These are phyloP conservation scores for Strigamia transsilvanica DNA, from an alignment of 2,888 invertebrate genomes.

Conservation along the genomic window DNA sequence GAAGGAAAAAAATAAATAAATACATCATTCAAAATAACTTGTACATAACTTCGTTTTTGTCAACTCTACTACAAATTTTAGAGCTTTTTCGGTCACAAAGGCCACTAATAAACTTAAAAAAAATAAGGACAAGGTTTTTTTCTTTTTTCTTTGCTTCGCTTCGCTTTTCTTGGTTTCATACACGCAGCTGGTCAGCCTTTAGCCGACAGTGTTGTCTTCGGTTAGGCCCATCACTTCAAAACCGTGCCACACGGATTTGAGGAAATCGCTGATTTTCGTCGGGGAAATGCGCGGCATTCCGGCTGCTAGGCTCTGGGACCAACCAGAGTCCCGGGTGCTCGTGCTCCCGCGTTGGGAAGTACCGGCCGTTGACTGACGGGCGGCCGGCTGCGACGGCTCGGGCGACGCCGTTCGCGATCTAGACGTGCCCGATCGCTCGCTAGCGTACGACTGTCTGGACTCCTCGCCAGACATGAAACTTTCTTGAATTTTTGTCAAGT, in stretches of 20 bases:
- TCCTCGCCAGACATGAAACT: neutral
- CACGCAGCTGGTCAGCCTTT: no score
- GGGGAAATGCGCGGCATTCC: neutral
- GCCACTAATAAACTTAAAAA: slow-evolving; percentile 37
- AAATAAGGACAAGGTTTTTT: neutral
- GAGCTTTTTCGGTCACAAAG: slow-evolving; percentile 44
- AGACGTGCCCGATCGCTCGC: neutral
- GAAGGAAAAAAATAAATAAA: slow-evolving; percentile 24
- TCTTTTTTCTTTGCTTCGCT: neutral
- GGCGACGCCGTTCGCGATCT: neutral
- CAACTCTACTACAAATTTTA: slow-evolving; percentile 42
- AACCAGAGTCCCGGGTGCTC: neutral
- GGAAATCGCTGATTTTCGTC: neutral
- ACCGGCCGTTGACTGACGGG: neutral
- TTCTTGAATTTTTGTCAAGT: neutral
- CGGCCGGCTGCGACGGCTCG: neutral
- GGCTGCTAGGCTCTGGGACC: neutral
- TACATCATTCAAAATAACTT: slow-evolving; percentile 39
- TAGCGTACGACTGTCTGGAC: neutral
- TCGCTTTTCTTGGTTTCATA: neutral
- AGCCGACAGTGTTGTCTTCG: slow-evolving; percentile 6
- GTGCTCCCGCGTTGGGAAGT: neutral
- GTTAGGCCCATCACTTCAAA: neutral
- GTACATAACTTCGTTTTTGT: slow-evolving; percentile 39
- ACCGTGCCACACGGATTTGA: neutral